phyloP scores from a whole-genome alignment of 2,888 invertebrate genomes.

The Pherbina coryleti region DNA sequence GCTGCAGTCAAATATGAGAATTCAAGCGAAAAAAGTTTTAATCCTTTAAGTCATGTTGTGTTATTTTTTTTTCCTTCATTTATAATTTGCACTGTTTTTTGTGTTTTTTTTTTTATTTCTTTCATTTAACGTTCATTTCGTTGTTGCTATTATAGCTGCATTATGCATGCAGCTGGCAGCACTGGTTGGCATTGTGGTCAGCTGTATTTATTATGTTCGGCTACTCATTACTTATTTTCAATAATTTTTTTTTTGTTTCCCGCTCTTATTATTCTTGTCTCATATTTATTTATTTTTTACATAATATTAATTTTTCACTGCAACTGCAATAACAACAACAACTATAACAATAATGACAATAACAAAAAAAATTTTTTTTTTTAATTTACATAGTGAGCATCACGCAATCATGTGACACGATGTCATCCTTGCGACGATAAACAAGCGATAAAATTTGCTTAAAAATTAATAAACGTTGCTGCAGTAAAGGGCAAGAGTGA shows the following conservation, averaged over 20 bases:
- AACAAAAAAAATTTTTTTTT: neutral
- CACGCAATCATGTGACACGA: slow-evolving; percentile 29
- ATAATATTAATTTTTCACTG: slow-evolving; percentile 34
- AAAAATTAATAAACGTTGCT: slow-evolving; percentile 58
- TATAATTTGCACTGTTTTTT: neutral
- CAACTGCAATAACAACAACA: neutral
- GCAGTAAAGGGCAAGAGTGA: neutral
- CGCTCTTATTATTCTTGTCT: neutral
- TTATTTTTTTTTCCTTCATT: neutral
- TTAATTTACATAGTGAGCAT: neutral
- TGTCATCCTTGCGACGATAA: slow-evolving; percentile 52
- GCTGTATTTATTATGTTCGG: slow-evolving; percentile 35
- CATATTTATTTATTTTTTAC: slow-evolving; percentile 9
- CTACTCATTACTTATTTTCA: slow-evolving; percentile 16
- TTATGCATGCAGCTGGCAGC: slow-evolving; percentile 37
- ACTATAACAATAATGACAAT: neutral
- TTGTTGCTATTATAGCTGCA: slow-evolving; percentile 24
- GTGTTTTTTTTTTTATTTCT: slow-evolving; percentile 17
- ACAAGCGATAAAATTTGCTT: slow-evolving; percentile 57
- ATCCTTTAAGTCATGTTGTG: slow-evolving; percentile 14
- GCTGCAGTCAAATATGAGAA: neutral
- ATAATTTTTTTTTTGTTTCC: too few species aligned
- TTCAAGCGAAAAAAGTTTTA: neutral
- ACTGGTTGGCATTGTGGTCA: slow-evolving; percentile 15
- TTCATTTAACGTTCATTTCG: neutral